Base-by-base conservation (phyloP, 37 sponge, comb jelly and placozoan species). In the Ephydatia muelleri region DNA sequence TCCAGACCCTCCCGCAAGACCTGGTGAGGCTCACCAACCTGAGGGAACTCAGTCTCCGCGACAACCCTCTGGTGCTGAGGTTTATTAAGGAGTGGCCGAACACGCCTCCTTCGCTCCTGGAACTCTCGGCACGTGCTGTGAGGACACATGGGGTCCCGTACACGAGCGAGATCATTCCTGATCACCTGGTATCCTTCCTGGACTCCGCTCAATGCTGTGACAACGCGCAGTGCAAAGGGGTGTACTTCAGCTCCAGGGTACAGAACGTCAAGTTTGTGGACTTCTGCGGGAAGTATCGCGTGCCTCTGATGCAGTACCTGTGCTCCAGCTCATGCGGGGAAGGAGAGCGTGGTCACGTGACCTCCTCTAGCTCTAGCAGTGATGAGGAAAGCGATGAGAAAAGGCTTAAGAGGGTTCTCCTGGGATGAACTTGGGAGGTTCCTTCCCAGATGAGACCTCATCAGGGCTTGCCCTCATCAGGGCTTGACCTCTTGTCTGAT, bases 231-330 rank as follows among this genome's bases (percentile, higher is more conserved):
- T 97, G 97, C 43, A 67, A 67, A 22, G 97, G 97, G 2, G 95
- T 97, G 75, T 97, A 97, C 75, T 97, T 97, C 57, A 86, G 67
- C 29, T 86, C 93, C 1, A 68, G 69, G 23, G 68, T 85, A 14
- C 83, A 88, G 71, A 80, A 87, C 31, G 88, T 97, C 22, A 95
- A 92, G 82, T 97, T 97, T 85, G 93, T 91, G 4, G 97, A 97
- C 86, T 97, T 97, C 72, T 97, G 97, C 80, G 97, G 97, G 36
- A 90, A 92, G 79, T 97, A 97, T 72, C 91, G 97, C 16, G 89
- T 97, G 11, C 97, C 97, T 34, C 83, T 97, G 28, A 72, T 95
- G 89, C 91, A 92, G 69, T 97, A 95, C 66, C 77, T 95, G 76
- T 97, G 97, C 77, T 85, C 87, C 27, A 48, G 73, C 21, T 43